Percentiles rank a stretch among this genome's conserved stretches.
Evolutionary conservation across 2,888 invertebrate genomes (phyloP).

Genomic region (Oscheius onirici): DNA sequence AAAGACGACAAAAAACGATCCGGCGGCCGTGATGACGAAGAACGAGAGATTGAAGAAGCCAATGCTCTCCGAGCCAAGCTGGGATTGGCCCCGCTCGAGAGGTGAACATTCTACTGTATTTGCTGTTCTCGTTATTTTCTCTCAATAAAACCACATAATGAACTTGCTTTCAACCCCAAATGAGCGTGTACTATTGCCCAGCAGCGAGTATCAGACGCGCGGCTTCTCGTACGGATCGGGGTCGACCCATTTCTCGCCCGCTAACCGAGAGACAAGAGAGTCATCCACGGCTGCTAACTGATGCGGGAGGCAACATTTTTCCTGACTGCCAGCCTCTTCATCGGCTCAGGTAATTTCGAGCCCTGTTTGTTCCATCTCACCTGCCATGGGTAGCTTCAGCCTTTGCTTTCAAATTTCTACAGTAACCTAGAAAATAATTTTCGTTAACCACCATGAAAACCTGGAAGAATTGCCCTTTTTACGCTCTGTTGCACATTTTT

Average conservation of each 20-base stretch:
- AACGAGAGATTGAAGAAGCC: slow-evolving; percentile 74
- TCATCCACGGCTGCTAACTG: slow-evolving; percentile 27
- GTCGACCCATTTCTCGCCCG: slow-evolving; percentile 28
- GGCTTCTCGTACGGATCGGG: slow-evolving; percentile 31
- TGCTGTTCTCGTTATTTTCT: neutral
- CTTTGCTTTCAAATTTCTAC: too few relatives aligned
- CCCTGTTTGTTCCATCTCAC: too few relatives aligned
- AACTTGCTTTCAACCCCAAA: neutral
- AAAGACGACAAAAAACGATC: slow-evolving; percentile 23
- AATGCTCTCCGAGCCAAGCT: slow-evolving; percentile 75
- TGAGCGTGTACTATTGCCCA: slow-evolving; percentile 15
- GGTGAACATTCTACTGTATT: slow-evolving; percentile 27
- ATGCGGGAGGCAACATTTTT: slow-evolving; percentile 22
- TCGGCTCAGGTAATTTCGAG: slow-evolving; percentile 16
- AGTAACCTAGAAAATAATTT: too few relatives aligned
- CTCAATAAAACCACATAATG: slow-evolving; percentile 1
- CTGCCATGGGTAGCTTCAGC: too few relatives aligned
- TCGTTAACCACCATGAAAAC: too few relatives aligned
- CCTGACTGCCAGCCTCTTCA: neutral
- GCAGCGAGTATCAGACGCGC: slow-evolving; percentile 26
- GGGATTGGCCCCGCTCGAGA: slow-evolving; percentile 74
- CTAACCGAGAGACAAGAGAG: slow-evolving; percentile 21
- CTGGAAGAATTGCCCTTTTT: too few relatives aligned
- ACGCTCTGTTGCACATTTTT: too few relatives aligned
- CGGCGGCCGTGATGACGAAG: slow-evolving; percentile 73